Evolutionary conservation across 2,888 invertebrate genomes (phyloP), one percentile per base, ranked within the genome.

Genomic region (Portevinia maculata): DNA sequence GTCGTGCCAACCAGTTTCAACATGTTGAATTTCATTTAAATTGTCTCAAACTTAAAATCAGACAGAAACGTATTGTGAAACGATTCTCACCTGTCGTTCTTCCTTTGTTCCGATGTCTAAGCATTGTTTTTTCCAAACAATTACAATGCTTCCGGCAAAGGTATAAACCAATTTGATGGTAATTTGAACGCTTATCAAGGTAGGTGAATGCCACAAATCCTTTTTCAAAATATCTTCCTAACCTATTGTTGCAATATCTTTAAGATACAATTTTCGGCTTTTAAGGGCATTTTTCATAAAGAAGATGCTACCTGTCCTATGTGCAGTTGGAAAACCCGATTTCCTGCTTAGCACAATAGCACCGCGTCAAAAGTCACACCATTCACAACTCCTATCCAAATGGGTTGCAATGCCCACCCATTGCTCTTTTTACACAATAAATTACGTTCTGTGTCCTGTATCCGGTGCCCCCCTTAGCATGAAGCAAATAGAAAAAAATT

Each of bases 321-420:
- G 79, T 79, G 73, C 79, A 73, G 65, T 73, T 67, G 50, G 48
- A 39, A 53, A 71, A 71, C 53, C 28, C 71, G 44, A 71, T 62
- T 71, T 71, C 60, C 71, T 71, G 60, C 41, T n/a, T 41, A 1
- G 41, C 59, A 70, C 70, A 70, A 70, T 69, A 30, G 48, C 57
- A 39, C 32, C 70, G 70, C 70, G 60, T 11, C 53, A 71, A 62
- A 62, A 62, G 53, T 71, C 44, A 71, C 71, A 71, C 62, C 62
- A 53, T 67, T 15, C 6, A 13, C 11, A 48, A 24, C 24, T 5
- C 8, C 39, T 59, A 34, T 39, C 34, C 28, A 17, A 1, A 15
- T n/a, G n/a, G n/a, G n/a, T n/a, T n/a, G 32, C 30, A 21, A 17
- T 15, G 28, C 39, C 52, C 59, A 67, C 55, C 73, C 39, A 73